These are phyloP conservation scores for Macrosiphum euphorbiae DNA, from an alignment of 2,888 invertebrate species.

Conservation along the genomic window DNA sequence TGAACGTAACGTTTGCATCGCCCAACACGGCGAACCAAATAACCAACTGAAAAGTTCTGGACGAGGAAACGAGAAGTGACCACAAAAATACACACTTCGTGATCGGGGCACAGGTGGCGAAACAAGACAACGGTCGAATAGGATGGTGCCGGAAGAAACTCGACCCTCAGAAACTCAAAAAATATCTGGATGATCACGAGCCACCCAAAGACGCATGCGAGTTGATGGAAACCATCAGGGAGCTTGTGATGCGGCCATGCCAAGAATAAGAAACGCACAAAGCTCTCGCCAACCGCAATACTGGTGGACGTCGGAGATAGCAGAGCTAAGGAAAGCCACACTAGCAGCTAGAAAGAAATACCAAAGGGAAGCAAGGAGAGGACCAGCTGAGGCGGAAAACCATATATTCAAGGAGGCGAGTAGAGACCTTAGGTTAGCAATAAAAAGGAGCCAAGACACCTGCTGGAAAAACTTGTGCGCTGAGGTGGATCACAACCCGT, in stretches of 20 bases:
- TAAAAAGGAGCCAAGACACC: background rate
- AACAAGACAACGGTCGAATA: background rate
- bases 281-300: background rate
- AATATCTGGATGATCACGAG: background rate
- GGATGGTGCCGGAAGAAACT: conserved; percentile 1
- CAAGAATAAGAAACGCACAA: background rate
- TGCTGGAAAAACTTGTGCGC: background rate
- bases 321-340: background rate
- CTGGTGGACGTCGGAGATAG: background rate
- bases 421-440: background rate
- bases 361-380: background rate
- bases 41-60: background rate
- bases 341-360: background rate
- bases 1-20: background rate
- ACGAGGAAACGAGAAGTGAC: background rate
- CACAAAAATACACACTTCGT: no score
- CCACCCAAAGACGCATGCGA: background rate
- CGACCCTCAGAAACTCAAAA: background rate
- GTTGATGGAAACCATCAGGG: background rate
- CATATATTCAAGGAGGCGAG: background rate
- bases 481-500: background rate
- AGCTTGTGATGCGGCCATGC: background rate
- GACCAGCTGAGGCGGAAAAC: background rate
- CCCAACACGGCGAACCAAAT: background rate
- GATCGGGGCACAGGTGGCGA: background rate